A percentile compares a stretch with the other conserved stretches of the same genome.
Conservation (phyloP, 2,797 vertebrate species). For the Tiaroga cobitis region DNA sequence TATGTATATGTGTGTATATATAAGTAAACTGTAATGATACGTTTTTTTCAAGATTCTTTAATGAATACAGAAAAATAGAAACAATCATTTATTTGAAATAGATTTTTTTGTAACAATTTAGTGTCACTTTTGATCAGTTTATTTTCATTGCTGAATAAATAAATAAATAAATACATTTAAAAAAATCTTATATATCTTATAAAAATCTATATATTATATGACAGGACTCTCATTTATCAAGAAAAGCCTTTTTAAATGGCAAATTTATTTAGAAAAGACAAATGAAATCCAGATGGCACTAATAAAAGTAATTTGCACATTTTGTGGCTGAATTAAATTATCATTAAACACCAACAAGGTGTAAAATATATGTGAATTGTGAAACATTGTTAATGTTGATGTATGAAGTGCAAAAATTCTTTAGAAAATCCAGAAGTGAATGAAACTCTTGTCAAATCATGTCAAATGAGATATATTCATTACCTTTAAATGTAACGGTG, state of each 20-base stretch:
- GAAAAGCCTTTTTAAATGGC: neutral
- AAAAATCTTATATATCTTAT: neutral
- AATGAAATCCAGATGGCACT: neutral
- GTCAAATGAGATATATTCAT: neutral
- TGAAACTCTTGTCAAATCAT: neutral
- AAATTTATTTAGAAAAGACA: neutral
- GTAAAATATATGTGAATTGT: neutral
- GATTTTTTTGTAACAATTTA: neutral
- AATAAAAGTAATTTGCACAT: neutral
- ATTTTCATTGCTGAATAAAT: neutral
- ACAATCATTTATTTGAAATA: neutral
- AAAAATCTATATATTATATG: neutral
- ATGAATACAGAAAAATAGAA: neutral
- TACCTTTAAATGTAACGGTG: neutral
- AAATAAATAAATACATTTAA: neutral
- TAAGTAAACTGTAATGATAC: no score
- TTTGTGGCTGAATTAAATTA: neutral
- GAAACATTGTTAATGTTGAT: neutral
- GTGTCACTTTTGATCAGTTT: neutral
- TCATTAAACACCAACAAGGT: conserved; percentile 7
- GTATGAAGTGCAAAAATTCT: neutral
- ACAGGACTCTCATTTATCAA: neutral
- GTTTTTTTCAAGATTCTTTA: neutral
- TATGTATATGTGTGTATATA: no score
- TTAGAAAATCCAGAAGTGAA: neutral